phyloP scores from a whole-genome alignment of 2,888 invertebrate genomes.

The Cosmorhoe ocellata region DNA sequence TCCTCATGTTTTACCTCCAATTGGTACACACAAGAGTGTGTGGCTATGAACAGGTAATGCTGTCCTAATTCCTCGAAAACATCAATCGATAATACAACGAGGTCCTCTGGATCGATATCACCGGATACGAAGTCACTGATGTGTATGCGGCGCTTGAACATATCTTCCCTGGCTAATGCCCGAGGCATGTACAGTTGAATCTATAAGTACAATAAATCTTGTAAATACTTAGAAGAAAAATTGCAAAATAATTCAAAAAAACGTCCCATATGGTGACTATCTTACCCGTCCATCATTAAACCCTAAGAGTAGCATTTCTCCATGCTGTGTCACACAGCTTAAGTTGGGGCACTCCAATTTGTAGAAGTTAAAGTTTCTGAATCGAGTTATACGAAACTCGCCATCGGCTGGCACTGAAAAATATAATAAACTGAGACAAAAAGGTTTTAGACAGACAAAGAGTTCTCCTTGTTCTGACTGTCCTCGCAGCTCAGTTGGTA shows the following conservation, averaged over 20 bases:
- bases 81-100: conserved; percentile 26
- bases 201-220: conserved; percentile 32
- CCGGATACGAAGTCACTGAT: conserved; percentile 12
- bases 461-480: no score
- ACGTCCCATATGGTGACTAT: no score
- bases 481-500: no score
- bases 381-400: conserved; percentile 5
- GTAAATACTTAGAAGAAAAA: no score
- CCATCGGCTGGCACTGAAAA: conserved; percentile 8
- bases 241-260: no score
- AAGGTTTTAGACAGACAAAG: no score
- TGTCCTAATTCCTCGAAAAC: conserved; percentile 32
- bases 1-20: conserved; percentile 27
- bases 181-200: conserved; percentile 35
- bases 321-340: conserved; percentile 48
- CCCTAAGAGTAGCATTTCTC: conserved; percentile 52
- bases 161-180: background rate
- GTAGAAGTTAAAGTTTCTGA: conserved; percentile 19
- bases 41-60: conserved; percentile 32
- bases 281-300: conserved; percentile 53
- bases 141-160: conserved; percentile 12
- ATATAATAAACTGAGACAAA: no score
- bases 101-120: conserved; percentile 11
- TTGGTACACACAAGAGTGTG: conserved; percentile 26
- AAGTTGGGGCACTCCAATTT: conserved; percentile 42